Conservation (phyloP, 2,888 invertebrate genomes). For the Epistrophe grossulariae region DNA sequence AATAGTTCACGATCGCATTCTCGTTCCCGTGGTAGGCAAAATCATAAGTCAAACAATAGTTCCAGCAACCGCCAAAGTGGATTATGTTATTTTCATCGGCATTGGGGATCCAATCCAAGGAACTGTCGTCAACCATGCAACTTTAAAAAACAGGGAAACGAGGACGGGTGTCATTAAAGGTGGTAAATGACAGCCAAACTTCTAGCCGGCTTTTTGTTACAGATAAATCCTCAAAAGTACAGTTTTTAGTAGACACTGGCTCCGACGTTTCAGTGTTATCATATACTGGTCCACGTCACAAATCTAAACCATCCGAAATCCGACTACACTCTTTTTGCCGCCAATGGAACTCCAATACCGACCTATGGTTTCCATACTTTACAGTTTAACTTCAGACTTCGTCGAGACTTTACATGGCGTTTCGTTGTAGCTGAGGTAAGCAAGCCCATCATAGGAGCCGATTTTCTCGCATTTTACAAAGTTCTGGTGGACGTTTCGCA, state of each 20-base stretch:
- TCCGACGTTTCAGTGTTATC: slow-evolving; percentile 29
- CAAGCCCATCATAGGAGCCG: slow-evolving; percentile 29
- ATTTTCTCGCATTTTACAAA: not conserved
- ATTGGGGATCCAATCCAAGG: slow-evolving; percentile 20
- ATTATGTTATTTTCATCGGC: not conserved
- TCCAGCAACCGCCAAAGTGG: not conserved
- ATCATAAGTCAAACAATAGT: not conserved
- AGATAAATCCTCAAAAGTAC: not conserved
- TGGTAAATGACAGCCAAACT: slow-evolving; percentile 31
- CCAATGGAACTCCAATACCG: no score
- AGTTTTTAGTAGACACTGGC: not conserved
- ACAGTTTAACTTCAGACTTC: no score
- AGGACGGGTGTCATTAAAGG: slow-evolving; percentile 22
- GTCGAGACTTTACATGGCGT: no score
- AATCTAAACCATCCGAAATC: no score
- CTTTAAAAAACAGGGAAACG: not conserved
- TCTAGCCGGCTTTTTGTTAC: slow-evolving; percentile 22
- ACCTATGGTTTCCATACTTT: no score
- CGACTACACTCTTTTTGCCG: no score
- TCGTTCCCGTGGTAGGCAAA: not conserved
- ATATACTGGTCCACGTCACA: not conserved
- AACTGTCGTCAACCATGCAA: slow-evolving; percentile 13
- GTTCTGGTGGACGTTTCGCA: no score
- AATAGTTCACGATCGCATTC: not conserved
- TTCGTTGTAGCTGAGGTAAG: no score